Percentiles rank a stretch among this genome's conserved stretches.
phyloP scores from a whole-genome alignment of 2,888 invertebrate genomes.

The Noctua fimbriata region DNA sequence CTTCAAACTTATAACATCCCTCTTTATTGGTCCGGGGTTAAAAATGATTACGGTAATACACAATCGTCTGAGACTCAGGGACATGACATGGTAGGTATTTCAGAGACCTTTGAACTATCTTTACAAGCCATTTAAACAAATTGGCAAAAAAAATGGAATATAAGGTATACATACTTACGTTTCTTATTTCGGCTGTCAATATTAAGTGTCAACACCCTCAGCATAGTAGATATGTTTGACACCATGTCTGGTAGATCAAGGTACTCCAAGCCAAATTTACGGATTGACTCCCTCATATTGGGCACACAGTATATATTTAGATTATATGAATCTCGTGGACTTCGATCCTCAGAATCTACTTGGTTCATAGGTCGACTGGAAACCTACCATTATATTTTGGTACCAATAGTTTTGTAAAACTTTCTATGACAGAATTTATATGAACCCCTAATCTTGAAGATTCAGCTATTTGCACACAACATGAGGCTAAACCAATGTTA shows the following conservation, averaged over 20 bases:
- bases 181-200: conserved; percentile 65
- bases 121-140: background rate
- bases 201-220: conserved; percentile 72
- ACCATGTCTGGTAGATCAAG: conserved; percentile 78
- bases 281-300: conserved; percentile 26
- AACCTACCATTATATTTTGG: background rate
- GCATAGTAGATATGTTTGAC: conserved; percentile 73
- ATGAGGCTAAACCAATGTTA: background rate
- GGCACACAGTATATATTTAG: background rate
- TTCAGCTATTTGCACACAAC: background rate
- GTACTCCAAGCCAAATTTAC: conserved; percentile 70
- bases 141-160: background rate
- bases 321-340: background rate
- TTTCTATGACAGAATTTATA: background rate
- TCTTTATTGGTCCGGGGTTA: no score
- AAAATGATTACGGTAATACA: background rate
- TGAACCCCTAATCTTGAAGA: background rate
- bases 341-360: background rate
- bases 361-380: background rate
- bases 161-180: conserved; percentile 48
- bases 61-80: background rate
- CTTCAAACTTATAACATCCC: no score
- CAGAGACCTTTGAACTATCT: background rate
- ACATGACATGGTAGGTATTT: background rate
- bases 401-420: background rate